Evolutionary conservation across 1,140 invertebrate genomes (phyloP), one percentile per base, ranked within the genome.

Genomic region (Palaemon carinicauda): DNA sequence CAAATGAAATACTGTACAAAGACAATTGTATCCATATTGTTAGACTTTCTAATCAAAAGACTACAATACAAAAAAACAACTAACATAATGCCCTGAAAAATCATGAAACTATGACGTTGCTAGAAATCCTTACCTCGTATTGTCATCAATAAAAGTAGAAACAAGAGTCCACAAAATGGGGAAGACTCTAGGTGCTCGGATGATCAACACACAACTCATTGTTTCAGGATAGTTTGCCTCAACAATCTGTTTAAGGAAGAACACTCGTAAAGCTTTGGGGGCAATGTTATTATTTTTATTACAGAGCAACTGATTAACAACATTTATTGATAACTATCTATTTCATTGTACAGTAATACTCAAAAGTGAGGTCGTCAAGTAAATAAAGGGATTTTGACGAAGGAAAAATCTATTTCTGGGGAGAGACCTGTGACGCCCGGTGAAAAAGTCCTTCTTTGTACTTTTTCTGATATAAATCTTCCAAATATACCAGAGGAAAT

Each of bases 121-220:
- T 15, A 21, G 9, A 71, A 4, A 17, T 19, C n/a, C 21, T 10
- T 77, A 89, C 86, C 97, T 94, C 0, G 97, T 99, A 90, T 97
- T 97, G 91, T 98, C 97, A 92, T 98, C 97, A 90, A 99, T 99
- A 91, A 99, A 98, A n/a, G 97, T 97, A 90, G 96, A 96, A 79
- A 99, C 96, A 71, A 99, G 94, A 0, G 97, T 98, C 98, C 98
- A 99, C n/a, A 98, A 93, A 85, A 99, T 97, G 1, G 98, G 98
- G 91, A 99, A 99, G 69, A 98, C 97, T 88, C 97, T 93, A 1
- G 97, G 97, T 41, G 97, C 97, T 88, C 96, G 93, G 80, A 97
- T 95, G 88, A 98, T 96, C 31, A 98, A 92, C 74, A 98, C 96
- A 69, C 95, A 92, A 19, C 96, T 96, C 95, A 99, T 96, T 12